These are phyloP conservation scores for Neoaliturus tenellus DNA, from an alignment of 2,888 invertebrate genomes.

Conservation along the genomic window DNA sequence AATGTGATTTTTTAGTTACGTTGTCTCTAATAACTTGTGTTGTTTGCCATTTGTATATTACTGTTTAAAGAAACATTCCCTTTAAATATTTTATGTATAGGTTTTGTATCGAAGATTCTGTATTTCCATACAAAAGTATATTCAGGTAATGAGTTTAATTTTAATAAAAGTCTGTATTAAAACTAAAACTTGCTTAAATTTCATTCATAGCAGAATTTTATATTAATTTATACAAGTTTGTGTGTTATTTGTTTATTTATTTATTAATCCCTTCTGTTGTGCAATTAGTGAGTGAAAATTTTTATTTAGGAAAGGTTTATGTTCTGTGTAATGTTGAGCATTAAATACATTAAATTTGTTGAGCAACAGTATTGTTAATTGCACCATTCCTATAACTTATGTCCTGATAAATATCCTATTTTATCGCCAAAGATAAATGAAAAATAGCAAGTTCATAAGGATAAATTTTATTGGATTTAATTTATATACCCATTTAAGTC, in stretches of 20 bases:
- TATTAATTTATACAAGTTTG: too few species aligned
- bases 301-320: neutral
- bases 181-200: too few species aligned
- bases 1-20: too few species aligned
- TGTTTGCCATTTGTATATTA: neutral
- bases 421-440: too few species aligned
- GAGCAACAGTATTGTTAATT: neutral
- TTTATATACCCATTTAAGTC: too few species aligned
- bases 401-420: too few species aligned
- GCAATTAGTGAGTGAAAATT: neutral
- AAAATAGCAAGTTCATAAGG: too few species aligned
- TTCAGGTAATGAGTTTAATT: neutral
- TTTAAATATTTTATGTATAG: neutral
- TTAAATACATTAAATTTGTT: conserved; percentile 30
- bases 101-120: neutral
- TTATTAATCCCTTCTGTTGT: neutral
- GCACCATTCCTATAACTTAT: too few species aligned
- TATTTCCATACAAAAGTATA: neutral
- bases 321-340: neutral
- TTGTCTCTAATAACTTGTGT: neutral
- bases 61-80: neutral
- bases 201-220: too few species aligned
- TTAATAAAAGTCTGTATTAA: too few species aligned
- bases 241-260: neutral
- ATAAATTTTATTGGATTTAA: too few species aligned